Evolutionary conservation across 1,140 invertebrate species (phyloP).

Genomic region (Archivesica marissinica): DNA sequence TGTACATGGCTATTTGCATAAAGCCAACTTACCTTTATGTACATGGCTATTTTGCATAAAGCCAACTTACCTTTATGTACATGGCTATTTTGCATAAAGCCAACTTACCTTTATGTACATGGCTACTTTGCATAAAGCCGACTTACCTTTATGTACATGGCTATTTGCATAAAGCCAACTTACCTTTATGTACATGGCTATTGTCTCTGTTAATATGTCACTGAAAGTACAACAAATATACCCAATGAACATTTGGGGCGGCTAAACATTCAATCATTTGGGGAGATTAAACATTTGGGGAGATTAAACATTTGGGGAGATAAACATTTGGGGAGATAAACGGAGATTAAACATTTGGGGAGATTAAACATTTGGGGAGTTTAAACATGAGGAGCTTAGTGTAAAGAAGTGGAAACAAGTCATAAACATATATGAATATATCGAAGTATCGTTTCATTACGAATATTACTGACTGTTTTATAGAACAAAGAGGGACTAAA

Average conservation of each 20-base stretch:
- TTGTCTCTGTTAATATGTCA: conserved; percentile 86
- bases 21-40: too few species aligned
- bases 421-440: too few species aligned
- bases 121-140: too few species aligned
- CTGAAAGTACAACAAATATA: conserved; percentile 85
- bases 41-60: too few species aligned
- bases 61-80: too few species aligned
- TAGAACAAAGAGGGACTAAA: too few species aligned
- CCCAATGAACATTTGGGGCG: background rate
- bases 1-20: too few species aligned
- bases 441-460: too few species aligned
- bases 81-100: too few species aligned
- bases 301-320: background rate
- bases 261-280: background rate
- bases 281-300: background rate
- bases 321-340: background rate
- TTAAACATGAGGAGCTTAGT: background rate
- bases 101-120: too few species aligned
- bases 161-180: background rate
- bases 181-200: conserved; percentile 72
- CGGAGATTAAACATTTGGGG: background rate
- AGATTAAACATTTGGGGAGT: background rate
- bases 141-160: background rate
- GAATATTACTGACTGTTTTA: too few species aligned
- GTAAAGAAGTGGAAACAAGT: too few species aligned